These are phyloP conservation scores for Apodemia zela DNA, from an alignment of 2,888 invertebrate species.

Conservation along the genomic window DNA sequence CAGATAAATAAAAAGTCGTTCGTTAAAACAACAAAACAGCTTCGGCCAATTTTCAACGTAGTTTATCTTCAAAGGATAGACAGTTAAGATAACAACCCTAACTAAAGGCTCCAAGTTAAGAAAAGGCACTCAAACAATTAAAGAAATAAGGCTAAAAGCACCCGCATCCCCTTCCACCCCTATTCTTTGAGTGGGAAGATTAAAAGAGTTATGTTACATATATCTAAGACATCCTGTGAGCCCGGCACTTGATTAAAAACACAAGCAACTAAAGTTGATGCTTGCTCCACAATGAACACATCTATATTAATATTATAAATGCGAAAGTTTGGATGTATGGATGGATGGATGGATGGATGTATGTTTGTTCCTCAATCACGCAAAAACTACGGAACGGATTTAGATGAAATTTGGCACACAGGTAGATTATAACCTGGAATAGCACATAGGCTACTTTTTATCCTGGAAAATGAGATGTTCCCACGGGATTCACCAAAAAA, in stretches of 20 bases:
- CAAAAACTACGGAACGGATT: too few relatives aligned
- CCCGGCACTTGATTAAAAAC: conserved; percentile 45
- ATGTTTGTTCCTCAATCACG: too few relatives aligned
- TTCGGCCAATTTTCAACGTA: conserved; percentile 6
- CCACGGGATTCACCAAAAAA: too few relatives aligned
- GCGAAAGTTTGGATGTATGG: too few relatives aligned
- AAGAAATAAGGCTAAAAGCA: conserved; percentile 15
- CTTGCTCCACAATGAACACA: conserved; percentile 24
- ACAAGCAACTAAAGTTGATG: conserved; percentile 37
- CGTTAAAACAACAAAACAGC: not conserved
- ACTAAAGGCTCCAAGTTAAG: conserved; percentile 14
- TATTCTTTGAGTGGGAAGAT: conserved; percentile 15
- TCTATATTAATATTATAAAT: too few relatives aligned
- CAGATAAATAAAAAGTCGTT: not conserved
- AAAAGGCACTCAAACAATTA: conserved; percentile 23
- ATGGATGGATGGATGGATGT: too few relatives aligned
- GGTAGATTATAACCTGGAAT: too few relatives aligned
- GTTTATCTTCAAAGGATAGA: conserved; percentile 14
- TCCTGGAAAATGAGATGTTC: too few relatives aligned
- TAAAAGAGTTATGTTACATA: conserved; percentile 20
- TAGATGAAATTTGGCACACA: too few relatives aligned
- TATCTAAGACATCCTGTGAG: conserved; percentile 23
- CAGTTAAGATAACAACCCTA: conserved; percentile 14
- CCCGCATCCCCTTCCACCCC: conserved; percentile 1
- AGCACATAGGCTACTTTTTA: too few relatives aligned